phyloP scores from a whole-genome alignment of 2,113 vertebrate species.

The Nicator chloris region DNA sequence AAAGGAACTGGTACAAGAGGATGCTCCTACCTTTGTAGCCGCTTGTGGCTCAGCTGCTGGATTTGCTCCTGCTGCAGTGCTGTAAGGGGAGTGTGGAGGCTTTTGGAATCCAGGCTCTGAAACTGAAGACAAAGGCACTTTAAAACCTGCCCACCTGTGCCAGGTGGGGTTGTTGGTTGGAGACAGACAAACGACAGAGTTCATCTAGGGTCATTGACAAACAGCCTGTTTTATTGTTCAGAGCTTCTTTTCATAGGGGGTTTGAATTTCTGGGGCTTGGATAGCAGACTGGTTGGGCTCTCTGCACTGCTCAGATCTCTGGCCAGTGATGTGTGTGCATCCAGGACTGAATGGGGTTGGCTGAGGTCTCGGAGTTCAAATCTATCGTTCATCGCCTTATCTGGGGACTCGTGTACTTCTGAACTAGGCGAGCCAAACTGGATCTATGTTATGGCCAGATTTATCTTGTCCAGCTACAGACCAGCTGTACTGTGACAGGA shows the following conservation, averaged over 20 bases:
- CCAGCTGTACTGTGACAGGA: not conserved
- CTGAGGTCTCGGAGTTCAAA: not conserved
- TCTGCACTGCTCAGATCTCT: not conserved
- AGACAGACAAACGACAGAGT: not conserved
- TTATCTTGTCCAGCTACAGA: not conserved
- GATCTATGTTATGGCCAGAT: not conserved
- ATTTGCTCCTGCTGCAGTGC: conserved; percentile 71
- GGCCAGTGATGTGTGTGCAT: not conserved
- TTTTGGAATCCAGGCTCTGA: conserved; percentile 72
- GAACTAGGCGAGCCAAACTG: not conserved
- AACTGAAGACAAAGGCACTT: conserved; percentile 71
- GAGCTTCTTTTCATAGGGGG: not conserved
- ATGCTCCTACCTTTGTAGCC: conserved; percentile 80
- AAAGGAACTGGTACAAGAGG: not conserved
- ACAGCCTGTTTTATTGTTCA: not conserved
- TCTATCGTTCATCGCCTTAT: not conserved
- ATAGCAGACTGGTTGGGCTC: not conserved
- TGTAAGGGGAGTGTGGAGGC: conserved; percentile 68
- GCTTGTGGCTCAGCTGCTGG: conserved; percentile 77
- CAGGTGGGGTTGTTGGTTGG: not conserved
- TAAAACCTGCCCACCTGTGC: not conserved
- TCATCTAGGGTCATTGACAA: not conserved
- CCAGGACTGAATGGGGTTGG: not conserved
- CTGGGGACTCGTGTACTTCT: not conserved
- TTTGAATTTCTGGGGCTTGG: not conserved